Base-by-base conservation (phyloP, 1,140 invertebrate genomes). In the Drosophila jambulina region DNA sequence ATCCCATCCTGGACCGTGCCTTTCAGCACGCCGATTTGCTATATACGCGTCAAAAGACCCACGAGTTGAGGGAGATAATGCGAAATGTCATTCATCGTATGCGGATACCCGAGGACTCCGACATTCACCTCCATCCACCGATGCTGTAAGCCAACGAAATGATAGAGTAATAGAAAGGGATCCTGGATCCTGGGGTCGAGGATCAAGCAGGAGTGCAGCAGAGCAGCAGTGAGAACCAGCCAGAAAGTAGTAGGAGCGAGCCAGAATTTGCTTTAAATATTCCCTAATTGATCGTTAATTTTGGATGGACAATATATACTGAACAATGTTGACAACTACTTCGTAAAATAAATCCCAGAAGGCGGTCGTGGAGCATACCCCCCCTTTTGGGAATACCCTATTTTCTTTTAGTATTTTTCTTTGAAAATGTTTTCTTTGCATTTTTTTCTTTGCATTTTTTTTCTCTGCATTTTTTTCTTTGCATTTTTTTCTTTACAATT, bases 401-500 rank as follows among this genome's bases (percentile, higher is more conserved):
- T 32, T 38, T 38, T 21, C 13, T 51, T 32, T 36, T n/a, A 6
- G 21, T 38, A 17, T n/a, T 23, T 54, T 56, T 38, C 21, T 42
- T 34, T 62, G 48, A n/a, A 7, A 46, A 17, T 23, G 48, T 65
- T 51, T 69, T 29, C n/a, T n/a, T n/a, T n/a, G n/a, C n/a, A n/a
- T n/a, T n/a, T n/a, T n/a, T n/a, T n/a, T n/a, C n/a, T n/a, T n/a
- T n/a, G n/a, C n/a, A n/a, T n/a, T n/a, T n/a, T n/a, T 65, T 10
- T 40, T 9, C 32, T 9, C 4, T 32, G 10, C 12, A 9, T 64
- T 64, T 67, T 62, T 82, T 79, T n/a, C 21, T 42, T 34, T 62
- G 48, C 12, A 46, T 21, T 23, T 56, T 65, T 51, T 69, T 29
- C n/a, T n/a, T n/a, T n/a, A n/a, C n/a, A n/a, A n/a, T n/a, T n/a